Evolutionary conservation across 1,140 invertebrate species (phyloP), one percentile per base, ranked within the genome.

Genomic region (Trachelipus rathkii): DNA sequence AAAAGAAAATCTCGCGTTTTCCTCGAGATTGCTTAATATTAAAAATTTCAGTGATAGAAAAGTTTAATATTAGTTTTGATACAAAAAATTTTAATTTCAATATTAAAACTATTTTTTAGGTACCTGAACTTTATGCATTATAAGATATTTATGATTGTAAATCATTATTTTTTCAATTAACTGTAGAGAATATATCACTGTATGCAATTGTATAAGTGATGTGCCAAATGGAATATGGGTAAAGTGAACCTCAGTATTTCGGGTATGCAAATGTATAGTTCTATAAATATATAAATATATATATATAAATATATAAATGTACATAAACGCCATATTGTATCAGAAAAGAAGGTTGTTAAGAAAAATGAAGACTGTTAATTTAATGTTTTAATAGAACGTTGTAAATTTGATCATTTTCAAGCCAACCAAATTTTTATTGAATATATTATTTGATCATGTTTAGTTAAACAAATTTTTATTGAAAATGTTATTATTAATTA

Each of bases 111-210:
- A 60, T 60, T 60, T 19, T 15, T 13, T 60, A 60, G 50, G 50
- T 60, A 60, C 50, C 50, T 60, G 50, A 60, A 60, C 50, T 60
- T 60, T 60, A 60, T 60, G 50, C 50, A 60, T 60, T 60, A 19
- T 15, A 15, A 15, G 50, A 60, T 60, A 19, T 60, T 60, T 60
- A 15, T 15, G 11, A 19, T 2, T 15, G 19, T 15, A 60, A 60
- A 60, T 60, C 11, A 60, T 15, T 60, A 60, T 60, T 60, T 60
- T 60, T 60, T 60, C 50, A 60, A 19, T 19, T 60, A 15, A 60
- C 33, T 15, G 50, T 60, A 60, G 50, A 19, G 19, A 60, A 19
- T 60, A 60, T 60, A 15, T 15, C 50, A 60, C 19, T 60, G 11
- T 60, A 60, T 60, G 11, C 19, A 60, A 60, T 19, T 60, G 50